Base-by-base conservation (phyloP, 2,797 vertebrate genomes). In the Eutrigla gurnardus region DNA sequence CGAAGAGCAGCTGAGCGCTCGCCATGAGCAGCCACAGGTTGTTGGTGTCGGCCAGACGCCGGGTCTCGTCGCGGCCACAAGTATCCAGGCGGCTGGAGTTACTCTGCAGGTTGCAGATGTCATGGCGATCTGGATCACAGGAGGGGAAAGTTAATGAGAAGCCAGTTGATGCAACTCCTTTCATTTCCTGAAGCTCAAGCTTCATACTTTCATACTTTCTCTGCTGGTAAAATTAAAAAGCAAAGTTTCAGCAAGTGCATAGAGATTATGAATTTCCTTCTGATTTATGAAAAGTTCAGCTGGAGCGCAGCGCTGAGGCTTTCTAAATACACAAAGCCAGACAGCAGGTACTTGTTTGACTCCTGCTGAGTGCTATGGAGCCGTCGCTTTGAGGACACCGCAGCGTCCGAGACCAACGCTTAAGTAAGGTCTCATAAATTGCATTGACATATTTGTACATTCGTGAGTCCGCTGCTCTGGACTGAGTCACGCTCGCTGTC, bases 1-100 rank as follows among this genome's bases (percentile, higher is more conserved):
- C 98, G 0, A 97, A 98, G 76, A 99, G 93, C 80, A 99, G 93
- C 92, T 99, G 98, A 45, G 97, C 98, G 0, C 92, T 86, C 59
- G 94, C 95, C 97, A 99, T 98, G 77, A 99, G 90, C 45, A 94
- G 80, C 97, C 97, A 98, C 87, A 98, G 85, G 55, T 89, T 96
- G 79, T 75, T 94, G 61, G 94, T 92, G 78, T 96, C 93, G 0
- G 68, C 15, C 75, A 91, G 62, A 4, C 75, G 90, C 36, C 47
- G 53, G 25, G 58, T 83, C 37, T 91, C 96, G 37, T 93, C 93
- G 17, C 25, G 84, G 3, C 91, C 82, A 10, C 96, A 95, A 1
- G 75, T 64, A 2, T 86, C 89, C 0, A 88, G 72, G 12, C 17
- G 25, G n/a, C 86, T 94, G 1, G 77, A 81, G 71, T 94, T 95